phyloP scores from a whole-genome alignment of 53 echinoderm and acorn worm species.

The Glandiceps talaboti region DNA sequence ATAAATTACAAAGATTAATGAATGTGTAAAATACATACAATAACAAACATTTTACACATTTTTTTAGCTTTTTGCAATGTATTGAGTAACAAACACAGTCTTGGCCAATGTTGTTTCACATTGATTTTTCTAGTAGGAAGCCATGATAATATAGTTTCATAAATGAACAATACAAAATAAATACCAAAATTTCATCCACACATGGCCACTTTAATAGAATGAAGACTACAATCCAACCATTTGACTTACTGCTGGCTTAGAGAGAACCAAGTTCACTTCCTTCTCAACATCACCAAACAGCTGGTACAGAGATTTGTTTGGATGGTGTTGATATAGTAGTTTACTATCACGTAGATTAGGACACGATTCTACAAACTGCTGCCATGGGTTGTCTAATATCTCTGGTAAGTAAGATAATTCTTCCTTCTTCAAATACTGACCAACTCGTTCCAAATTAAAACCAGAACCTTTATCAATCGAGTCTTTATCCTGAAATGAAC shows the following conservation, averaged over 20 bases:
- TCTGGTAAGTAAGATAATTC: conserved; percentile 45
- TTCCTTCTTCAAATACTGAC: conserved; percentile 75
- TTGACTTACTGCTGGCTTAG: conserved; percentile 51
- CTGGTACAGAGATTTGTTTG: conserved; percentile 69
- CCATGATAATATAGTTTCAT: no score
- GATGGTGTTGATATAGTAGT: conserved; percentile 49
- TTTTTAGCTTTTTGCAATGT: no score
- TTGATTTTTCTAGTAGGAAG: no score
- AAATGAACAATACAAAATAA: no score
- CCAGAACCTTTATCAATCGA: conserved; percentile 27
- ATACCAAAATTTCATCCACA: no score
- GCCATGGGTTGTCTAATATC: conserved; percentile 39
- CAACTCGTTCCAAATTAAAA: conserved; percentile 83
- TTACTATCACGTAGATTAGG: conserved; percentile 43
- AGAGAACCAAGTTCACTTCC: conserved; percentile 46
- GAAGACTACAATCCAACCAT: no score
- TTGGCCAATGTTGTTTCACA: no score
- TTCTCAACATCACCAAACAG: conserved; percentile 45
- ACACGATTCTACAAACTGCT: conserved; percentile 36
- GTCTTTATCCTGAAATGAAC: neutral
- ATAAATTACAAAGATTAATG: no score
- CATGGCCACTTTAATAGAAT: no score
- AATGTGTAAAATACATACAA: no score
- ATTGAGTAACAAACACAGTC: no score
- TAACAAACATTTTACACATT: no score